Evolutionary conservation across 1,140 invertebrate genomes (phyloP).

Genomic region (Trichoplusia ni): DNA sequence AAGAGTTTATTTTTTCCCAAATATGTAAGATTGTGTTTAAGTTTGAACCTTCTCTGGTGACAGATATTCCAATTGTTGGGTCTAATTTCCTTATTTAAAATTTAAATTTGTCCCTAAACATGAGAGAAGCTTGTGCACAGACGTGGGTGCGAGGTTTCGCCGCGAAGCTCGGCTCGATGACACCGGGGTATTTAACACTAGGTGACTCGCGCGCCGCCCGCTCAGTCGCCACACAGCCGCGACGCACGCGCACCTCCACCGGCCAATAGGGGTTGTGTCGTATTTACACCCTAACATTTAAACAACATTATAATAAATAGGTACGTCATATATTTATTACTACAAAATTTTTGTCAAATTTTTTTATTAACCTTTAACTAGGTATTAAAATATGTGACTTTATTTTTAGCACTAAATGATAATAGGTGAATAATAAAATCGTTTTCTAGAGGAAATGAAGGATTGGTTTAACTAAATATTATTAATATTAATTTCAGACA

Average conservation of each 20-base stretch:
- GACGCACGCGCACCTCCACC: conserved; percentile 53
- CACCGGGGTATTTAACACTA: conserved; percentile 74
- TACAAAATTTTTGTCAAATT: background rate
- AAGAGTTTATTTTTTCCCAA: background rate
- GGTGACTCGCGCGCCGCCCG: conserved; percentile 55
- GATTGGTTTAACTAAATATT: no score
- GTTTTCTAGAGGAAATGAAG: no score
- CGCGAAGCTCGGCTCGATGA: conserved; percentile 66
- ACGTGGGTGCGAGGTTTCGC: conserved; percentile 60
- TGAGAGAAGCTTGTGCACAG: conserved; percentile 46
- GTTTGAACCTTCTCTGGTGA: background rate
- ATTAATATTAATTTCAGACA: conserved; percentile 31
- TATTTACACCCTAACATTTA: conserved; percentile 8
- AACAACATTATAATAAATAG: background rate
- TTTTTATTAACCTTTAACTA: background rate
- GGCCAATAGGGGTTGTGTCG: conserved; percentile 16
- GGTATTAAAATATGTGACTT: no score
- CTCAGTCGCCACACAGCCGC: conserved; percentile 66
- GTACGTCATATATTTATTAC: background rate
- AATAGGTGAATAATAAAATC: background rate
- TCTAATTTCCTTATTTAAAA: no score
- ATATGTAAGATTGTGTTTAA: background rate
- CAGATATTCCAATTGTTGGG: no score
- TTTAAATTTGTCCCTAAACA: conserved; percentile 47
- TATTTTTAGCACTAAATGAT: no score